Evolutionary conservation across 2,113 vertebrate genomes (phyloP).

Genomic region (Porphyrio hochstetteri): DNA sequence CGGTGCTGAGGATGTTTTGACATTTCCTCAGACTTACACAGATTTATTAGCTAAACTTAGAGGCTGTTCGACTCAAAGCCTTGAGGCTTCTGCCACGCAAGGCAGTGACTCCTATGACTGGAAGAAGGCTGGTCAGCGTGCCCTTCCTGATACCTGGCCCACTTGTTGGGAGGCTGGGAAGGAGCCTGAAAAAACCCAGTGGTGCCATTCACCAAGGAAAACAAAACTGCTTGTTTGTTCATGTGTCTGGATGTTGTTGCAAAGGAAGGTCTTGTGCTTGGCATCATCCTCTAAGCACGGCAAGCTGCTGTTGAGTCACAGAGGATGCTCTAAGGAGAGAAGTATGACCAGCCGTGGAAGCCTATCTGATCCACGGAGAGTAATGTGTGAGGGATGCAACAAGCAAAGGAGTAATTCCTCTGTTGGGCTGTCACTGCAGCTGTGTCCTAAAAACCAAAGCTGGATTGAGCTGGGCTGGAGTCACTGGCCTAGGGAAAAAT

Average conservation of each 20-base stretch:
- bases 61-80: neutral
- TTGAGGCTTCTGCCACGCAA: neutral
- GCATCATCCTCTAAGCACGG: neutral
- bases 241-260: neutral
- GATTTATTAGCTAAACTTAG: neutral
- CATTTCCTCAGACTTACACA: neutral
- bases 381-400: neutral
- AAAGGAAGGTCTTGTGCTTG: neutral
- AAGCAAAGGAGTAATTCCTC: neutral
- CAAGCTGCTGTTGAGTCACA: neutral
- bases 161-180: neutral
- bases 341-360: neutral
- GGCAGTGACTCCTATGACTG: neutral
- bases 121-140: neutral
- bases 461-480: slow-evolving; percentile 54
- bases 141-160: neutral
- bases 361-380: neutral
- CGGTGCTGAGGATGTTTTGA: neutral
- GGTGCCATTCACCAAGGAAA: neutral
- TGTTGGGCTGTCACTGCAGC: neutral
- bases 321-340: neutral
- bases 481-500: slow-evolving; percentile 52
- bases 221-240: neutral
- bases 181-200: neutral
- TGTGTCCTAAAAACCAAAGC: slow-evolving; percentile 20